A percentile compares a stretch with the other conserved stretches of the same genome.
Conservation (phyloP, 2,797 vertebrate species). For the Enteromius thamalakanensis region DNA sequence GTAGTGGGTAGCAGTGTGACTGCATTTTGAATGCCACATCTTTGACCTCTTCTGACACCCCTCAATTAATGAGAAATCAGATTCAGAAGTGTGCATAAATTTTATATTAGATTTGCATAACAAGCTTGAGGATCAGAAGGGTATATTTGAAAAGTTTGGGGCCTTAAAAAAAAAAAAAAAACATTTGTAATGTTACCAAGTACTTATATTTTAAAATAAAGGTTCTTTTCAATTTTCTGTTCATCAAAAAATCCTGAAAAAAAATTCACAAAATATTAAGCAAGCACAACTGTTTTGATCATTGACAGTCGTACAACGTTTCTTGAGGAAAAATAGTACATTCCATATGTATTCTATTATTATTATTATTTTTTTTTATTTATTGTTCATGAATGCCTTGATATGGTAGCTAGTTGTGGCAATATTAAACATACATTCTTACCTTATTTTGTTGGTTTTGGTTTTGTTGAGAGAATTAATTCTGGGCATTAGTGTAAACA, state of each 20-base stretch:
- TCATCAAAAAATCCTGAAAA: not conserved
- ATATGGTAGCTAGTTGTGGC: conserved; percentile 2
- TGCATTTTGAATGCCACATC: not conserved
- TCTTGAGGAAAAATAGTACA: too few relatives aligned
- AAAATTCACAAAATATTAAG: not conserved
- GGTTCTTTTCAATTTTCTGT: not conserved
- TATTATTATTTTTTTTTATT: not conserved
- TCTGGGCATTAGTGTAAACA: conserved; percentile 56
- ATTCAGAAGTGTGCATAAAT: not conserved
- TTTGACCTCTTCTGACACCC: not conserved
- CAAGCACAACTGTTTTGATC: not conserved
- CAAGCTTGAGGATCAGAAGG: not conserved
- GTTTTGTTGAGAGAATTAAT: conserved; percentile 1
- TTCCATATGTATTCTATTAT: too few relatives aligned
- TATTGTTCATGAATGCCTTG: not conserved
- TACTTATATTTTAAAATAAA: not conserved
- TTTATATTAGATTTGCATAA: not conserved
- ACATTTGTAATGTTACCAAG: not conserved
- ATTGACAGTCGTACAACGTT: too few relatives aligned
- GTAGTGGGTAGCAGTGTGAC: not conserved
- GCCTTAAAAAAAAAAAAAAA: not conserved
- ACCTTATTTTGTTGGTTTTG: not conserved
- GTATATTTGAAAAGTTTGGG: too few relatives aligned
- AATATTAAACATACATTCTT: conserved; percentile 43
- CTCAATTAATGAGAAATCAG: not conserved